Evolutionary conservation across 2,113 vertebrate species (phyloP).

Genomic region (Oreochromis spilurus): DNA sequence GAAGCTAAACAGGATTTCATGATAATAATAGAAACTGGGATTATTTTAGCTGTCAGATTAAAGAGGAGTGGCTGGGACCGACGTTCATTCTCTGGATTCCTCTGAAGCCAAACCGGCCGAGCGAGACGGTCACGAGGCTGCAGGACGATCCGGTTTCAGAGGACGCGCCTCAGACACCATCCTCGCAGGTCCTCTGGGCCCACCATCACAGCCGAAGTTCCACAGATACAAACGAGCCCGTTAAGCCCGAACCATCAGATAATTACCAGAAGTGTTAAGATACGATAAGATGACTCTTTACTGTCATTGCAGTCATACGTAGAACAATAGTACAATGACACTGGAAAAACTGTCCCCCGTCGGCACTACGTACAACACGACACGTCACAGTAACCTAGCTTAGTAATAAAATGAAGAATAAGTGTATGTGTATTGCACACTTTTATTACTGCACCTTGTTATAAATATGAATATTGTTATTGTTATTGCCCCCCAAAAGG

Average conservation of each 20-base stretch:
- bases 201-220: neutral
- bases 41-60: neutral
- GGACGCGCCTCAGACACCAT: neutral
- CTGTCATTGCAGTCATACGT: neutral
- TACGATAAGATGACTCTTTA: neutral
- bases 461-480: neutral
- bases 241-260: neutral
- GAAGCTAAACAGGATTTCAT: neutral
- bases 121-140: neutral
- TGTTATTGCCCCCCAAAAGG: neutral
- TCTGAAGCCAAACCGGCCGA: neutral
- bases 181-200: neutral
- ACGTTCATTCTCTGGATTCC: neutral
- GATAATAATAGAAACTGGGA: neutral
- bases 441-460: neutral
- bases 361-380: fast-evolving
- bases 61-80: neutral
- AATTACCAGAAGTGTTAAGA: neutral
- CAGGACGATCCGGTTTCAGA: neutral
- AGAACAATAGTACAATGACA: neutral
- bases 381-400: neutral
- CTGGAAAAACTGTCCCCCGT: neutral
- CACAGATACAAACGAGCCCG: neutral
- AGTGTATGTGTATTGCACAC: fast-evolving
- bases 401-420: neutral